phyloP scores from a whole-genome alignment of 2,113 vertebrate genomes.

The Peucedramus taeniatus region DNA sequence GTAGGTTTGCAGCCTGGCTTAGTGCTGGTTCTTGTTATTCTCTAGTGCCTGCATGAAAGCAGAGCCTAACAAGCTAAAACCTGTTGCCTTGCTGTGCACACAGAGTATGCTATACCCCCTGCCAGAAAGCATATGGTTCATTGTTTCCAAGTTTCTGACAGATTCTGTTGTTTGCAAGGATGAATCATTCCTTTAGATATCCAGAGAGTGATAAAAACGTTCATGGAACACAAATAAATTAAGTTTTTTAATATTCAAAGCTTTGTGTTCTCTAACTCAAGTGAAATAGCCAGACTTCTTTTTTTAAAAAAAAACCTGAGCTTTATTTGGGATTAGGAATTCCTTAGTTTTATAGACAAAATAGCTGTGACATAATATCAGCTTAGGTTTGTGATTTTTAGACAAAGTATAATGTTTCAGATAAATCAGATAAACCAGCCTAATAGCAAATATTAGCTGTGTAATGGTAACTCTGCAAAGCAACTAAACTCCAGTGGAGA shows the following conservation, averaged over 20 bases:
- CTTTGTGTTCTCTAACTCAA: conserved; percentile 47
- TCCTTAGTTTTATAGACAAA: neutral
- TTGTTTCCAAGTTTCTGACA: neutral
- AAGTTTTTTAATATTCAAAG: conserved; percentile 28
- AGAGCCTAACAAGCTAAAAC: neutral
- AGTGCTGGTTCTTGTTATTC: neutral
- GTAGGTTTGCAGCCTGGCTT: neutral
- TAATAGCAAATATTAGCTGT: neutral
- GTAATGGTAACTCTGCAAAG: neutral
- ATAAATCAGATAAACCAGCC: neutral
- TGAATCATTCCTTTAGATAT: conserved; percentile 52
- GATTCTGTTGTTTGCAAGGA: conserved; percentile 17
- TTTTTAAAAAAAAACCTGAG: no score
- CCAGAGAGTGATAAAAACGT: conserved; percentile 36
- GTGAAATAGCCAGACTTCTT: neutral
- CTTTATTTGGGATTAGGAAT: conserved; percentile 19
- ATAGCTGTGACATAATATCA: neutral
- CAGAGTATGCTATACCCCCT: neutral
- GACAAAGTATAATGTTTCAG: neutral
- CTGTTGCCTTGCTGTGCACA: neutral
- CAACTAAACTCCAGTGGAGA: neutral
- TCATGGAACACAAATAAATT: conserved; percentile 31
- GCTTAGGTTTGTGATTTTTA: neutral
- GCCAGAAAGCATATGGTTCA: neutral
- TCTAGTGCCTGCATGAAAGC: neutral